These are phyloP conservation scores for Drosophila dives DNA, from an alignment of 2,888 invertebrate species.

Conservation along the genomic window DNA sequence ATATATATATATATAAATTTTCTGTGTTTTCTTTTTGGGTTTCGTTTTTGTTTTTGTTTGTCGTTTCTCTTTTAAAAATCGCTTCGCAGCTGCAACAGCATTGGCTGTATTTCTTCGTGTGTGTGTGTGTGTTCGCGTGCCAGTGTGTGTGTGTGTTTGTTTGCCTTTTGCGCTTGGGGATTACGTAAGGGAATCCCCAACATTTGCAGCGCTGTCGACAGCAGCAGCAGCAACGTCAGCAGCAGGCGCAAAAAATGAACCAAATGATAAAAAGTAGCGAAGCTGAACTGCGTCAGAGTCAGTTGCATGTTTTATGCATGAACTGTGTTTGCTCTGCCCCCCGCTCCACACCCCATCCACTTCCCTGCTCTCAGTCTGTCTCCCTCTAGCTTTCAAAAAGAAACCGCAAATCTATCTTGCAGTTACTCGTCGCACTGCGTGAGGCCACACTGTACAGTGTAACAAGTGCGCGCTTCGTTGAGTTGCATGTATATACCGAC, in stretches of 20 bases:
- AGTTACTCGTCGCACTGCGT: constrained; percentile 40
- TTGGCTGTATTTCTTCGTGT: constrained; percentile 13
- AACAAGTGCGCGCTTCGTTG: constrained; percentile 67
- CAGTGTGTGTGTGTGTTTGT: constrained; percentile 39
- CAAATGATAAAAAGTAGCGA: constrained; percentile 59
- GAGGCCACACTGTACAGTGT: constrained; percentile 31
- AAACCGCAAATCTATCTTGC: constrained; percentile 61
- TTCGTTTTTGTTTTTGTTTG: constrained; percentile 56
- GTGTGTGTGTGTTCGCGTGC: constrained; percentile 29
- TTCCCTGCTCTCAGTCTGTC: not conserved
- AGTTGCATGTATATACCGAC: constrained; percentile 37
- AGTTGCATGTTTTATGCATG: constrained; percentile 71
- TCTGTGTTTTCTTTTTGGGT: constrained; percentile 37
- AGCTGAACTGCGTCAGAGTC: constrained; percentile 58
- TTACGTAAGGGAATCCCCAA: constrained; percentile 84
- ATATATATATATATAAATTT: constrained; percentile 3
- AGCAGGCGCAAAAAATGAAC: constrained; percentile 8
- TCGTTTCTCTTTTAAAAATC: constrained; percentile 47
- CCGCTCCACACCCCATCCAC: not conserved
- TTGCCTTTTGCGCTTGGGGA: constrained; percentile 73
- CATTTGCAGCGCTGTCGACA: constrained; percentile 69
- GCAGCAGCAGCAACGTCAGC: constrained; percentile 20
- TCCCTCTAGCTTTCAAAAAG: not conserved
- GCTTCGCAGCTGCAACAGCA: constrained; percentile 48
- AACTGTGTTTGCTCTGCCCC: constrained; percentile 22